Percentiles rank a stretch among this genome's conserved stretches.
These are phyloP conservation scores for Lepidothrix coronata DNA, from an alignment of 2,113 vertebrate species.

Conservation along the genomic window DNA sequence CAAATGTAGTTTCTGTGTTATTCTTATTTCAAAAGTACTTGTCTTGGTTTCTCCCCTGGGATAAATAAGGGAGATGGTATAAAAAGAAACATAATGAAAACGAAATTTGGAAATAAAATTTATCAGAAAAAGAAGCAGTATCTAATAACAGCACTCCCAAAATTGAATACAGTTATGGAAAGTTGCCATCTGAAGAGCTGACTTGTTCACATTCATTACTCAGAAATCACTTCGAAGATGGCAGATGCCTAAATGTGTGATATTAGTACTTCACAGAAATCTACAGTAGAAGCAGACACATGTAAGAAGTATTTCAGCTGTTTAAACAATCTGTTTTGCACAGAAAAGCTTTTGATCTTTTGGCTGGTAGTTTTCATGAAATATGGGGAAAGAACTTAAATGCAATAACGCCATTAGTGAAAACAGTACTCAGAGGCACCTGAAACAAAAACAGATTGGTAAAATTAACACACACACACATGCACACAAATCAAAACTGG, in stretches of 20 bases:
- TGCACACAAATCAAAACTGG: neutral
- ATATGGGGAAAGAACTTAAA: slow-evolving; percentile 71
- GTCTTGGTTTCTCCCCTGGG: slow-evolving; percentile 39
- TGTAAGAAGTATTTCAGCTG: slow-evolving; percentile 53
- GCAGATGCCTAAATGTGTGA: slow-evolving; percentile 50
- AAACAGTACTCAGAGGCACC: slow-evolving; percentile 40
- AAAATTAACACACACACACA: neutral
- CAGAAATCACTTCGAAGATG: slow-evolving; percentile 32
- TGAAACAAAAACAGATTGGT: slow-evolving; percentile 28
- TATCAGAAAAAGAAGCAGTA: slow-evolving; percentile 43
- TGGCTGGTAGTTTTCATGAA: slow-evolving; percentile 70
- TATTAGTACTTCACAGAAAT: slow-evolving; percentile 59
- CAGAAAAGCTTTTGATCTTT: slow-evolving; percentile 69
- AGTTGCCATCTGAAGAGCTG: slow-evolving; percentile 46
- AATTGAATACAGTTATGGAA: slow-evolving; percentile 57
- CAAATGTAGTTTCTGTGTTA: slow-evolving; percentile 10
- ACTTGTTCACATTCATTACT: slow-evolving; percentile 53
- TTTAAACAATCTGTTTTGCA: slow-evolving; percentile 69
- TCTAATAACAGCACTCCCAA: slow-evolving; percentile 14
- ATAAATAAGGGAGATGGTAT: slow-evolving; percentile 12
- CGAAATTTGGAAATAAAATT: slow-evolving; percentile 65
- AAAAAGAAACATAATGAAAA: slow-evolving; percentile 50
- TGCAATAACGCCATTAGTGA: slow-evolving; percentile 61
- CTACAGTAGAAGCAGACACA: slow-evolving; percentile 33
- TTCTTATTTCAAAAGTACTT: slow-evolving; percentile 45